These are phyloP conservation scores for Pachyramphus minor DNA, from an alignment of 2,113 vertebrate species.

Conservation along the genomic window DNA sequence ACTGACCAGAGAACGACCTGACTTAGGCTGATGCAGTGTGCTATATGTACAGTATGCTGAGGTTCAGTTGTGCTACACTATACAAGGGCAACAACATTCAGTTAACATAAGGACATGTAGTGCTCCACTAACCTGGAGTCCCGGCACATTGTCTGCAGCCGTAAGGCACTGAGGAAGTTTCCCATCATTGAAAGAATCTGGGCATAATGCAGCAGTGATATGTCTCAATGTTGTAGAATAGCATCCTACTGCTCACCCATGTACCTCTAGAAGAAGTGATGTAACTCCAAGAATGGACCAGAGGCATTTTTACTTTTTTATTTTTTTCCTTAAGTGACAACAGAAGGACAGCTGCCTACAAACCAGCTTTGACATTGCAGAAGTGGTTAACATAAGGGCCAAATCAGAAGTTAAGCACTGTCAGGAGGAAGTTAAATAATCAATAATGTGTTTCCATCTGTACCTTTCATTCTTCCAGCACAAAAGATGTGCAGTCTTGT, in stretches of 20 bases:
- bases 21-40: not conserved
- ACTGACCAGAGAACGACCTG: not conserved
- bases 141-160: not conserved
- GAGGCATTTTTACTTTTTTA: not conserved
- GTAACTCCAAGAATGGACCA: not conserved
- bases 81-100: not conserved
- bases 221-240: not conserved
- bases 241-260: not conserved
- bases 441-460: not conserved
- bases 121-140: not conserved
- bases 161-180: not conserved
- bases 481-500: fast-evolving
- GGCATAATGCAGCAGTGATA: not conserved
- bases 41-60: not conserved
- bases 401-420: not conserved
- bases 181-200: not conserved
- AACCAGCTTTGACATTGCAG: fast-evolving
- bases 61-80: not conserved
- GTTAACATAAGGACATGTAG: not conserved
- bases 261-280: not conserved
- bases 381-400: not conserved
- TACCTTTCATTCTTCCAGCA: not conserved
- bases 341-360: not conserved
- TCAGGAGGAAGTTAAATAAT: not conserved
- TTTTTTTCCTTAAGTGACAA: not conserved